A percentile compares a stretch with the other conserved stretches of the same genome.
phyloP scores from a whole-genome alignment of 2,113 vertebrate species.

The Strix aluco region DNA sequence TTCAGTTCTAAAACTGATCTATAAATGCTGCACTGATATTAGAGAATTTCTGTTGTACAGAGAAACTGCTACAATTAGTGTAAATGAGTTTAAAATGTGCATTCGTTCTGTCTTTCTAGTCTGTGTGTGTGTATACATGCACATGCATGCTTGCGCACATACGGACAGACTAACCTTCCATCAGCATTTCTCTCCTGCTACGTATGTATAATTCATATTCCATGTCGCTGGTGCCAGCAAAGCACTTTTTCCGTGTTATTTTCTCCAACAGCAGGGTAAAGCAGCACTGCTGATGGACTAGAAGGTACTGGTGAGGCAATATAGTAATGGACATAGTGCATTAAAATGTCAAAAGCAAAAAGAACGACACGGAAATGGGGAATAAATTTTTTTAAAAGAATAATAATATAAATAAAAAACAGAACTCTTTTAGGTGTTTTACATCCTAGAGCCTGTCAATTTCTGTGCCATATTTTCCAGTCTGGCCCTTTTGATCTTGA shows the following conservation, averaged over 20 bases:
- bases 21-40: neutral
- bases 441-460: neutral
- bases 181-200: slow-evolving; percentile 50
- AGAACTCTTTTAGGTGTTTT: neutral
- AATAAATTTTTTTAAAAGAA: slow-evolving; percentile 56
- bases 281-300: slow-evolving; percentile 61
- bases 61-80: neutral
- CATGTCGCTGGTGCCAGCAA: slow-evolving; percentile 55
- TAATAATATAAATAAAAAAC: slow-evolving; percentile 42
- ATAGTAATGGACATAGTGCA: slow-evolving; percentile 60
- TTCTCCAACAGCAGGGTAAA: slow-evolving; percentile 56
- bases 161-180: neutral
- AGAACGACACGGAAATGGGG: slow-evolving; percentile 13
- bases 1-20: neutral
- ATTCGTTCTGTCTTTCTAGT: neutral
- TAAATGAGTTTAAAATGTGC: neutral
- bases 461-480: neutral
- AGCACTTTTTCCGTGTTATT: slow-evolving; percentile 62
- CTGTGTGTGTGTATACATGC: neutral
- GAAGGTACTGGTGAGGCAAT: slow-evolving; percentile 66
- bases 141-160: neutral
- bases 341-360: slow-evolving; percentile 68
- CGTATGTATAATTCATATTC: slow-evolving; percentile 84
- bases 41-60: neutral
- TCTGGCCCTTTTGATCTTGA: slow-evolving; percentile 51